phyloP scores from a whole-genome alignment of 2,888 invertebrate species.

The Ceriagrion tenellum region DNA sequence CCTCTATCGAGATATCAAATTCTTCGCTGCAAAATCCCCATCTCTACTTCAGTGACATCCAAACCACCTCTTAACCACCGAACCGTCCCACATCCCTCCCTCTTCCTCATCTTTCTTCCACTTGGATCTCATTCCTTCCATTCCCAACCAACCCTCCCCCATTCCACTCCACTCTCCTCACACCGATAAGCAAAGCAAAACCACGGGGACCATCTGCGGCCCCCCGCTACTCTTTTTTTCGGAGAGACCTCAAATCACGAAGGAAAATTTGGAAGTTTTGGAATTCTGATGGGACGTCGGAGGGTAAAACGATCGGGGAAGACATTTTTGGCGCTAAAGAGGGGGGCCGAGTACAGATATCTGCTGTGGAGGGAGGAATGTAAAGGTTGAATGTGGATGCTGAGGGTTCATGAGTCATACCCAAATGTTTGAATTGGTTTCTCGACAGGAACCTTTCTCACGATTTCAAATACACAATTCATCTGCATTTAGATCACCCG shows the following conservation, averaged over 20 bases:
- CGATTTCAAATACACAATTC: no score
- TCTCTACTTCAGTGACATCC: not conserved
- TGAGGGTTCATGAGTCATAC: no score
- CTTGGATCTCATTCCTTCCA: not conserved
- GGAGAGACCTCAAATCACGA: not conserved
- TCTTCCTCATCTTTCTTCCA: not conserved
- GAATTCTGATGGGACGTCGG: constrained; percentile 10
- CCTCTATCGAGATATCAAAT: not conserved
- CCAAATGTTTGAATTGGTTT: no score
- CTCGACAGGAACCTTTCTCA: no score
- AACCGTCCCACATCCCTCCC: not conserved
- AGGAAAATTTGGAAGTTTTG: not conserved
- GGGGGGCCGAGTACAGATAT: no score
- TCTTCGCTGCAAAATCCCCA: not conserved
- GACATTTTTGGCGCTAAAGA: not conserved
- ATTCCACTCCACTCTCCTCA: no score
- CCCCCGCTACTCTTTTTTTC: not conserved
- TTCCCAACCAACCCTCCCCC: no score
- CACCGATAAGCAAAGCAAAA: constrained; percentile 13
- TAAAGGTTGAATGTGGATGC: no score
- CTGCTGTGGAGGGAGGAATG: no score
- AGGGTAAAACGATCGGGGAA: not conserved
- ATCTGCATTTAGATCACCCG: no score
- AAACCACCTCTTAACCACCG: not conserved
- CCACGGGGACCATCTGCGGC: not conserved